Evolutionary conservation across 1,140 invertebrate species (phyloP).

Genomic region (Halesus radiatus): DNA sequence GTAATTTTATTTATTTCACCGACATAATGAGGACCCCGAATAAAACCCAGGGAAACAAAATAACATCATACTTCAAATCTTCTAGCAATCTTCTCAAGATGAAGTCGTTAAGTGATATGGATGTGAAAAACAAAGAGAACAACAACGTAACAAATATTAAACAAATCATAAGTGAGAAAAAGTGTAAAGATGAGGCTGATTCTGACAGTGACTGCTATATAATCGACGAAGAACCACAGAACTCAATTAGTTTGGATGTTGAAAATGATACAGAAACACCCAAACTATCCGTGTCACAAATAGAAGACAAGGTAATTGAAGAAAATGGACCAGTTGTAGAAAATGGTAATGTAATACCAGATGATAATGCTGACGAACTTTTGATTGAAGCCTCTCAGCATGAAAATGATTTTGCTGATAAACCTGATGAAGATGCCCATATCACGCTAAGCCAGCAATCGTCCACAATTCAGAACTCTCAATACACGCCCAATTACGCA

Average conservation of each 20-base stretch:
- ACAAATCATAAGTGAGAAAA: no score
- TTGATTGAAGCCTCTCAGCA: neutral
- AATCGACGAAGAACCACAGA: slow-evolving; percentile 14
- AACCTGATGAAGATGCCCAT: neutral
- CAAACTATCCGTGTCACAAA: no score
- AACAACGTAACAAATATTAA: neutral
- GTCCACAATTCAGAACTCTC: no score
- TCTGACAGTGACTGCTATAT: slow-evolving; percentile 39
- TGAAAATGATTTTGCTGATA: neutral
- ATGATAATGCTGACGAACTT: neutral
- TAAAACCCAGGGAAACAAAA: slow-evolving; percentile 21
- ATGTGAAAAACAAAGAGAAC: neutral
- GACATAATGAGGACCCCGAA: no score
- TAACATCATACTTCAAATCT: slow-evolving; percentile 46
- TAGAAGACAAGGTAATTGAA: no score
- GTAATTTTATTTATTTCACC: no score
- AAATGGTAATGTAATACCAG: neutral
- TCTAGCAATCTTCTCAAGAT: neutral
- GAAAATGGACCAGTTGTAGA: neutral
- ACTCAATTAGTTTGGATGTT: no score
- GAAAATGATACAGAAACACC: no score
- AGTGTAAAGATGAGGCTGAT: neutral
- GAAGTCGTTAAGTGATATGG: neutral
- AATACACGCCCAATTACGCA: slow-evolving; percentile 2
- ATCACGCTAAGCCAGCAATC: no score